These are phyloP conservation scores for Oxygymnocypris stewartii DNA, from an alignment of 2,113 vertebrate species.

Conservation along the genomic window DNA sequence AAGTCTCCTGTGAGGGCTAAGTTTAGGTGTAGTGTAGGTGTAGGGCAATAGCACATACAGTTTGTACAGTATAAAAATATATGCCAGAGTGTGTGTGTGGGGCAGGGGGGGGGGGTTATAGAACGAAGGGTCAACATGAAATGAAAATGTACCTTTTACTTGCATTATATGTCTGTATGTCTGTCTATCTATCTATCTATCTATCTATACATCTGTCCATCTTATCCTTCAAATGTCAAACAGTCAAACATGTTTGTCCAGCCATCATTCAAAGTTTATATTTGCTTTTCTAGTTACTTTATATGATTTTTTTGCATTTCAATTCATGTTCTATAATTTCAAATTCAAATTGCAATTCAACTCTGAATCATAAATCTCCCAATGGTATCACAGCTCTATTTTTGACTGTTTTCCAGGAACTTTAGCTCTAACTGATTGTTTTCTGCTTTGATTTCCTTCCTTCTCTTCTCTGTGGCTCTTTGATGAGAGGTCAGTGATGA, in stretches of 20 bases:
- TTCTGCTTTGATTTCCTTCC: conserved; percentile 13
- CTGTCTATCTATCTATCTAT: background rate
- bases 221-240: too few species aligned
- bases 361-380: background rate
- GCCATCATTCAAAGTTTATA: background rate
- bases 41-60: too few species aligned
- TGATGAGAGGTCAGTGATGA: conserved; percentile 8
- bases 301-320: background rate
- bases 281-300: background rate
- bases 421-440: background rate
- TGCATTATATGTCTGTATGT: too few species aligned
- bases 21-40: too few species aligned
- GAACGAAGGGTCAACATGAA: conserved; percentile 9
- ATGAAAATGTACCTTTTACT: background rate
- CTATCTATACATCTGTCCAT: background rate
- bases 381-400: background rate
- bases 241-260: background rate
- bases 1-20: too few species aligned
- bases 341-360: background rate
- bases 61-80: too few species aligned
- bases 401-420: background rate
- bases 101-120: too few species aligned
- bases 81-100: too few species aligned
- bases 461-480: background rate
- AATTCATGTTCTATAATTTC: background rate